Percentiles rank a stretch among this genome's conserved stretches.
phyloP scores from a whole-genome alignment of 2,888 invertebrate species.

The Tachina grossa region DNA sequence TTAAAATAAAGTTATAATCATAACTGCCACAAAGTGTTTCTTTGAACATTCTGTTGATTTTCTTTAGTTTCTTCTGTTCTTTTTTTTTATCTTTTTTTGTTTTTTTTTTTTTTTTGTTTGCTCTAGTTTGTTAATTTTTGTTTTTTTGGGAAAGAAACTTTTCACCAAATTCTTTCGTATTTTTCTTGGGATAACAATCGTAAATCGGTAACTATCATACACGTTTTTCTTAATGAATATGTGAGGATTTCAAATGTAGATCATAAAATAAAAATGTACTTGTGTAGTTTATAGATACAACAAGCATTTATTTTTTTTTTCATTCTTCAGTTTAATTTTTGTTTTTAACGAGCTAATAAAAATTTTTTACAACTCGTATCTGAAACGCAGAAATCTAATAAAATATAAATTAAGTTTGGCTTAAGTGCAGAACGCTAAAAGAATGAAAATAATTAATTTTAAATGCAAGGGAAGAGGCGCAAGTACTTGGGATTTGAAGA shows the following conservation, averaged over 20 bases:
- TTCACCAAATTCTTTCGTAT: constrained; percentile 2
- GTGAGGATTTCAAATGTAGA: constrained; percentile 40
- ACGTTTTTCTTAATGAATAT: not conserved
- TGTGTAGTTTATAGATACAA: constrained; percentile 23
- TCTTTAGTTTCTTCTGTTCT: not conserved
- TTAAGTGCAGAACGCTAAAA: not conserved
- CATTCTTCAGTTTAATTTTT: constrained; percentile 16
- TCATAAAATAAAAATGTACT: constrained; percentile 47
- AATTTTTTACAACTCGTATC: constrained; percentile 63
- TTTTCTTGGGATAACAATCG: not conserved
- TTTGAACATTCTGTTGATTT: not conserved
- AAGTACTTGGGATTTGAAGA: too few species aligned
- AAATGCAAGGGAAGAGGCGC: too few species aligned
- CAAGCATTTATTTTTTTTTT: constrained; percentile 15
- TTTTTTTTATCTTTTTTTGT: not conserved
- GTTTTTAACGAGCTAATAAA: constrained; percentile 63
- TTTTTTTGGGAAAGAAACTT: constrained; percentile 4
- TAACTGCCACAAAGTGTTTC: constrained; percentile 26
- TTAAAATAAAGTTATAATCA: constrained; percentile 51
- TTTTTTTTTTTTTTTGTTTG: not conserved
- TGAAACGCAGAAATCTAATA: constrained; percentile 61
- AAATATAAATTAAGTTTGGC: constrained; percentile 17
- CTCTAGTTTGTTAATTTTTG: not conserved
- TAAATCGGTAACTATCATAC: constrained; percentile 16
- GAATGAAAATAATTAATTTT: not conserved